phyloP scores from a whole-genome alignment of 2,113 vertebrate genomes.

The Argyrosomus japonicus region DNA sequence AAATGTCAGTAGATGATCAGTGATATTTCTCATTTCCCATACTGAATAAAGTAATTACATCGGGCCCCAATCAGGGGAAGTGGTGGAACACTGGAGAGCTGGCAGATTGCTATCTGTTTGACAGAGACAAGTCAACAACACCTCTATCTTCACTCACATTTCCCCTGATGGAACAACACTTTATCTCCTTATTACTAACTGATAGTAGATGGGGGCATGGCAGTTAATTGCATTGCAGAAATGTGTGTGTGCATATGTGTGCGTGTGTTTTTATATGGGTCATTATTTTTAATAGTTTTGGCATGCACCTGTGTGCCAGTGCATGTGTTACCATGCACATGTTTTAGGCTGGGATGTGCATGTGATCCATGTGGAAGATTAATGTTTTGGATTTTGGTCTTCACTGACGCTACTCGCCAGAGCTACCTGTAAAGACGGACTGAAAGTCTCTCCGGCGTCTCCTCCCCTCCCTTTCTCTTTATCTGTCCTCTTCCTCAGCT shows the following conservation, averaged over 20 bases:
- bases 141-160: slow-evolving; percentile 72
- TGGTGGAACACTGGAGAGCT: slow-evolving; percentile 63
- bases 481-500: slow-evolving; percentile 49
- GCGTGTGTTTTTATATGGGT: slow-evolving; percentile 8
- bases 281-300: slow-evolving; percentile 11
- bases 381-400: not conserved
- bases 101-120: slow-evolving; percentile 75
- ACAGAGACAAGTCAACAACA: slow-evolving; percentile 78
- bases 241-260: not conserved
- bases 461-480: slow-evolving; percentile 33
- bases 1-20: slow-evolving; percentile 66
- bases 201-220: slow-evolving; percentile 57
- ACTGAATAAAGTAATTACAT: slow-evolving; percentile 71
- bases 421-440: slow-evolving; percentile 32
- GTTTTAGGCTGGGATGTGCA: slow-evolving; percentile 3
- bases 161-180: slow-evolving; percentile 68
- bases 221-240: slow-evolving; percentile 66
- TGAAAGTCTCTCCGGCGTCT: slow-evolving; percentile 28
- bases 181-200: slow-evolving; percentile 76
- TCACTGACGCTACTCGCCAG: not conserved
- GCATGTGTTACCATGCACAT: not conserved
- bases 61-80: slow-evolving; percentile 65
- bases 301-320: not conserved
- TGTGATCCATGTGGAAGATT: not conserved
- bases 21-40: slow-evolving; percentile 66